phyloP scores from a whole-genome alignment of 2,888 invertebrate genomes.

The Amiota minor region DNA sequence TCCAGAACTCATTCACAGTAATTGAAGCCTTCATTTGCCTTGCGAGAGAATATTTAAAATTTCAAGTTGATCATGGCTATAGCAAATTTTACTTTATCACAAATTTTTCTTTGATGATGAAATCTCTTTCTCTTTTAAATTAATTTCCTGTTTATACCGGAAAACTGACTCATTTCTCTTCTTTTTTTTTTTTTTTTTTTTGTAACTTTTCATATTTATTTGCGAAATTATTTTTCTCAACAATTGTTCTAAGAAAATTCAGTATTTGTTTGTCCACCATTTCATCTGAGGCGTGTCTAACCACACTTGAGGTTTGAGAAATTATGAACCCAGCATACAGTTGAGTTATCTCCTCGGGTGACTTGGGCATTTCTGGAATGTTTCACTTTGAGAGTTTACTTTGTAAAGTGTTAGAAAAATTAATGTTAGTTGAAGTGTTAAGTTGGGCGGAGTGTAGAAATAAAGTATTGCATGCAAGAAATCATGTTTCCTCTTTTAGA shows the following conservation, averaged over 20 bases:
- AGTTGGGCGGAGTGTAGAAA: neutral
- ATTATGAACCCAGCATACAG: neutral
- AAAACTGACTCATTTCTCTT: neutral
- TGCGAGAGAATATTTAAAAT: too few relatives aligned
- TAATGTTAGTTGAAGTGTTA: neutral
- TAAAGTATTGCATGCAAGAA: too few relatives aligned
- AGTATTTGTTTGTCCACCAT: conserved; percentile 1
- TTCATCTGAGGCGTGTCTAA: neutral
- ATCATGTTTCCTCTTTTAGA: too few relatives aligned
- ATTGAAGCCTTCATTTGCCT: conserved; percentile 35
- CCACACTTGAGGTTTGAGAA: neutral
- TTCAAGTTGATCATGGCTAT: conserved; percentile 18
- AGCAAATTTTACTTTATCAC: conserved; percentile 36
- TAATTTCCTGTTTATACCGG: neutral
- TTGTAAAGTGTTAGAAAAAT: conserved; percentile 2
- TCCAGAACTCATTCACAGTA: conserved; percentile 21
- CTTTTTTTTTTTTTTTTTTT: conserved; percentile 20
- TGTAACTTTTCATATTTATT: conserved; percentile 45
- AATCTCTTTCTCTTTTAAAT: neutral
- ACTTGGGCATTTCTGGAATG: conserved; percentile 7
- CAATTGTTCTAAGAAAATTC: conserved; percentile 16
- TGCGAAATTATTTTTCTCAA: conserved; percentile 45
- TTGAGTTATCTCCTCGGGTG: neutral
- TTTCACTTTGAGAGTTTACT: conserved; percentile 6
- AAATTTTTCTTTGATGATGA: conserved; percentile 25